Evolutionary conservation across 2,888 invertebrate species (phyloP).

Genomic region (Beris chalybata): DNA sequence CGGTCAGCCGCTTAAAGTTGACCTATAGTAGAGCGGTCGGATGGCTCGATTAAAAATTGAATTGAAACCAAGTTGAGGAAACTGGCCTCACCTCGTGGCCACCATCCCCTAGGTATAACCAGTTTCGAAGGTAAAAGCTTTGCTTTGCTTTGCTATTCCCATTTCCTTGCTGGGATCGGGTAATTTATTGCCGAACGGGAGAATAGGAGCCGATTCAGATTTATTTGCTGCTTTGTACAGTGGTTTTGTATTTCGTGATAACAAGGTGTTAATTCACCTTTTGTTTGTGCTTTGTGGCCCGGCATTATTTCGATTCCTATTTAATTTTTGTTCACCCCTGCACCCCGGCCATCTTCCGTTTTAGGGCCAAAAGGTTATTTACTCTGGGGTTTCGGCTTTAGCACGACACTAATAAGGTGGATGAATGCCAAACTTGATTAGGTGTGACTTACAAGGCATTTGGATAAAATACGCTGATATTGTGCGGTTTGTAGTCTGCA

Average conservation of each 20-base stretch:
- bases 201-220: slow-evolving; percentile 27
- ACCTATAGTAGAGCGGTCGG: too few species aligned
- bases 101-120: too few species aligned
- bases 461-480: not conserved
- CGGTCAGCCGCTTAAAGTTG: too few species aligned
- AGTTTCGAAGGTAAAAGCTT: too few species aligned
- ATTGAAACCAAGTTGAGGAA: too few species aligned
- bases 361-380: not conserved
- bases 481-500: not conserved
- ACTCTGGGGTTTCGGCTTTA: not conserved
- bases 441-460: slow-evolving; percentile 14
- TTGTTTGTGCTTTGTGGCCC: slow-evolving; percentile 7
- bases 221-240: slow-evolving; percentile 25
- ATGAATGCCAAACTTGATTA: slow-evolving; percentile 21
- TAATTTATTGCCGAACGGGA: slow-evolving; percentile 23
- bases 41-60: too few species aligned
- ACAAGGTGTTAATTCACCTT: slow-evolving; percentile 29
- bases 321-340: not conserved
- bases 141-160: too few species aligned
- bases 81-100: too few species aligned
- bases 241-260: slow-evolving; percentile 30
- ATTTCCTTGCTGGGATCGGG: not conserved
- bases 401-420: slow-evolving; percentile 10
- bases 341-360: not conserved
- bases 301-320: not conserved